Evolutionary conservation across 2,113 vertebrate genomes (phyloP).

Genomic region (human): GRCh38 chr13:70180501-70181000

Average conservation of each 20-base stretch:
- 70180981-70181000: not conserved
- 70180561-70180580: not conserved
- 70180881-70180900: not conserved
- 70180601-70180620: not conserved
- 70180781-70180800: not conserved
- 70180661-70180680: not conserved
- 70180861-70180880: not conserved
- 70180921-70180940: not conserved
- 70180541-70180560: not conserved
- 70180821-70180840: not conserved
- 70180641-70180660: not conserved
- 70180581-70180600: not conserved
- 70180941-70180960: not conserved
- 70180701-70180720: not conserved
- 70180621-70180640: too few species aligned
- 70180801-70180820: not conserved
- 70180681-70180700: not conserved
- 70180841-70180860: not conserved
- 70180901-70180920: not conserved
- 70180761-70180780: not conserved
- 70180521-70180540: not conserved
- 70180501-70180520: not conserved
- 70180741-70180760: not conserved
- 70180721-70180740: not conserved
- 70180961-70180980: not conserved